Conservation (phyloP, 2,113 vertebrate species). For the Boulengeromyrus knoepffleri region DNA sequence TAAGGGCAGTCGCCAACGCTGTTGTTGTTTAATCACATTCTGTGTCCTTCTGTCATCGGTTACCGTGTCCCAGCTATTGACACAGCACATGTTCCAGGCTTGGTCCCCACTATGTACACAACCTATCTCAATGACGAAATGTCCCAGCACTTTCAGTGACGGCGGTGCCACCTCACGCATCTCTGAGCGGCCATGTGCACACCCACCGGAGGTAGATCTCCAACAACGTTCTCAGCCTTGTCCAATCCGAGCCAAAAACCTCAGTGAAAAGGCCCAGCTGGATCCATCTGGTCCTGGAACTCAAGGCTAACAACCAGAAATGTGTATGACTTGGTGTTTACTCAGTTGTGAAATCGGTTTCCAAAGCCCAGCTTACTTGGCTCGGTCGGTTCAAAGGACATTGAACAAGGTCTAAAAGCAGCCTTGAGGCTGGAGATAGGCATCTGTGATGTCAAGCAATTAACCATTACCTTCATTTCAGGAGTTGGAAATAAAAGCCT, state of each 20-base stretch:
- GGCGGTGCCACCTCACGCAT: neutral
- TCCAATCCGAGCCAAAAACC: neutral
- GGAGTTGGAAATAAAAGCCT: neutral
- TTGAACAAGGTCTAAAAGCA: neutral
- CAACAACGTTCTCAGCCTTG: too few species aligned
- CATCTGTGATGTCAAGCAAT: neutral
- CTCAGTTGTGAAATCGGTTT: neutral
- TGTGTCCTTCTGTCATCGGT: neutral
- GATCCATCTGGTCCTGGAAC: neutral
- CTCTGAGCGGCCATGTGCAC: neutral
- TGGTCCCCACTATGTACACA: neutral
- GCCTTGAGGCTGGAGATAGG: neutral
- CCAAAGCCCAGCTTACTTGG: neutral
- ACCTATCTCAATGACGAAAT: neutral
- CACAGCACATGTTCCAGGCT: neutral
- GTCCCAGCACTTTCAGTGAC: neutral
- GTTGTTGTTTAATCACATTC: neutral
- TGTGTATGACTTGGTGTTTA: neutral
- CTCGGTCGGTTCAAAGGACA: neutral
- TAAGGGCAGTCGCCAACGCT: neutral
- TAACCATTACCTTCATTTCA: neutral
- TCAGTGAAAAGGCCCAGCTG: neutral
- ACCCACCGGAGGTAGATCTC: neutral
- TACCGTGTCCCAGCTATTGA: neutral
- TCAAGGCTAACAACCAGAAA: conserved; percentile 1